Evolutionary conservation across 2,113 vertebrate genomes (phyloP), one percentile per base, ranked within the genome.

Genomic region (Stegostoma tigrinum): DNA sequence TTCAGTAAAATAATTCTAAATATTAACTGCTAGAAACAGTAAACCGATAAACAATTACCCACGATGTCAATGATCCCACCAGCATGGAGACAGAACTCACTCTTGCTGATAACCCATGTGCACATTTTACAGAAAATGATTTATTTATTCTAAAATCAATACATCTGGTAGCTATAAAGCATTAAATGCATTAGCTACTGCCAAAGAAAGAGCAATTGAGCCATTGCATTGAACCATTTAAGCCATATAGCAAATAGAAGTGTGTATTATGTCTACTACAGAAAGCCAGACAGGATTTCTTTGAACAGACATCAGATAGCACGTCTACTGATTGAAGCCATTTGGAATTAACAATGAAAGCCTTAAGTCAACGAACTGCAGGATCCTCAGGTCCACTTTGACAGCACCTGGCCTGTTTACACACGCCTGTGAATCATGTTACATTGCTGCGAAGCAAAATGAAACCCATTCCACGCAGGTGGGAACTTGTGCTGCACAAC

Each of bases 281-380:
- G 15, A 95, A 70, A 23, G 45, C 67, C 94, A 95, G 94, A 72
- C 94, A 72, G 94, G 12, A 75, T 95, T 95, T 95, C 68, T 38
- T 83, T 61, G 87, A 90, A 61, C 87, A n/a, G 52, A 90, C 48
- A 90, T 95, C 68, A 95, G 94, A 95, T 72, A 72, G 42, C 45
- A 17, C 42, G 12, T 66, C 38, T 66, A 68, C 34, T 21, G 66
- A 68, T 94, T 15, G 23, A 10, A 95, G 6, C 45, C 24, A 61
- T 93, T 64, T 64, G n/a, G 89, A 38, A 66, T 66, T 19, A 17
- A 91, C 89, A 91, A 66, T 91, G 55, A 64, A 64, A 64, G 64
- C 61, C n/a, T 64, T 91, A 93, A 38, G 89, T 38, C 17, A 64
- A 67, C 48, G 3, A 64, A 67, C 48, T 14, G 21, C 38, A 66